phyloP scores from a whole-genome alignment of 23 tunicate species.

The Oikopleura dioica region DNA sequence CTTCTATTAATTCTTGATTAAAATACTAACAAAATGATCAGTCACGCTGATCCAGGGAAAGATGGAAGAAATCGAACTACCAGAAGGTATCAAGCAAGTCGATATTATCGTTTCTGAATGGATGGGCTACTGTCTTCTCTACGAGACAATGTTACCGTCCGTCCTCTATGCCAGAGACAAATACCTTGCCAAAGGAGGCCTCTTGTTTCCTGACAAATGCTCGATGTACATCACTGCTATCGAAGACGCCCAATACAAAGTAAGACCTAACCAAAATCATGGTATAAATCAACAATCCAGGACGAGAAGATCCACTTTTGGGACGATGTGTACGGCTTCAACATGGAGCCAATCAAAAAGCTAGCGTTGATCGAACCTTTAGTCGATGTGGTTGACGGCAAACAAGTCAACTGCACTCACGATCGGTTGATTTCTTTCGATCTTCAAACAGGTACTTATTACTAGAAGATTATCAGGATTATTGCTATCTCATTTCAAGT shows the following conservation, averaged over 20 bases:
- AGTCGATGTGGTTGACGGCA: constrained; percentile 89
- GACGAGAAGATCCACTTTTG: background rate
- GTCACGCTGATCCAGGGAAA: constrained; percentile 79
- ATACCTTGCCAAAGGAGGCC: constrained; percentile 15
- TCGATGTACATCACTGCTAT: background rate
- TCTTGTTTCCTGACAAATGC: background rate
- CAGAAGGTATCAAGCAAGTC: constrained; percentile 47
- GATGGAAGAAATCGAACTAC: constrained; percentile 80
- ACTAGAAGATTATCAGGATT: too few relatives aligned
- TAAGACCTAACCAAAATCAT: background rate
- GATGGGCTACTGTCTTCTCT: constrained; percentile 95
- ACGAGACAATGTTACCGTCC: constrained; percentile 94
- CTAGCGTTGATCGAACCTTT: constrained; percentile 74
- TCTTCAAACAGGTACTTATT: too few relatives aligned
- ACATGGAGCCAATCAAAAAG: constrained; percentile 14
- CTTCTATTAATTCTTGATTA: background rate
- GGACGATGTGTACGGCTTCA: background rate
- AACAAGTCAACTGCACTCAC: constrained; percentile 26
- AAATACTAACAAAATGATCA: background rate
- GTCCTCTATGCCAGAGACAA: constrained; percentile 84
- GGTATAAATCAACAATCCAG: background rate
- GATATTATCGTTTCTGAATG: constrained; percentile 90
- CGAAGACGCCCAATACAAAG: background rate
- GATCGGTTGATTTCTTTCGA: background rate
- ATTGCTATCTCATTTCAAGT: too few relatives aligned